Percentiles rank a stretch among this genome's conserved stretches.
Conservation (phyloP, 2,888 invertebrate species). For the Mythimna ferrago region DNA sequence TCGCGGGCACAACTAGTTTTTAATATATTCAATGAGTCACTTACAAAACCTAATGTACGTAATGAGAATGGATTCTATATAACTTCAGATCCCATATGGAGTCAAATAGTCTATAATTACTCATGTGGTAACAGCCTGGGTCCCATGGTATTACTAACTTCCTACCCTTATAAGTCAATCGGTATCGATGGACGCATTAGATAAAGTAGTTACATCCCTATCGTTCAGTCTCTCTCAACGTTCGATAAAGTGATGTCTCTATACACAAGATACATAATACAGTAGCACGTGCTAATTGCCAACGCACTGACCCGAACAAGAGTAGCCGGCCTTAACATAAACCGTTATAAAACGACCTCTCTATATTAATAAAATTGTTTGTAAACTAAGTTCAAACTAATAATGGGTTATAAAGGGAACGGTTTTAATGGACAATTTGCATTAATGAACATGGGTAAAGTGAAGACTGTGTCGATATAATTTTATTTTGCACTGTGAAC, state of each 20-base stretch:
- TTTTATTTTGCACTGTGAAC: background rate
- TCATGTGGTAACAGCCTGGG: background rate
- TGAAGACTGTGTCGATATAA: background rate
- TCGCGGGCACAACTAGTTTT: no score
- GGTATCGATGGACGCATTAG: slow-evolving; percentile 2
- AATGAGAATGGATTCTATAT: background rate
- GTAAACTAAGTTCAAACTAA: slow-evolving; percentile 36
- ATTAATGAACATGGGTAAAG: slow-evolving; percentile 1
- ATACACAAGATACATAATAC: slow-evolving; percentile 29
- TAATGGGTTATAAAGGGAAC: slow-evolving; percentile 45
- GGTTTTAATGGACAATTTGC: slow-evolving; percentile 21
- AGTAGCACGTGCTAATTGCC: slow-evolving; percentile 51
- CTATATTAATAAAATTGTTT: slow-evolving; percentile 41
- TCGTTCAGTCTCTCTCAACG: slow-evolving; percentile 1
- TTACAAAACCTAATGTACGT: background rate
- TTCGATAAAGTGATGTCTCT: slow-evolving; percentile 41
- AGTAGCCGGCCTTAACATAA: slow-evolving; percentile 13
- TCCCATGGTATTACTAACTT: background rate
- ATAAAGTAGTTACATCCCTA: slow-evolving; percentile 18
- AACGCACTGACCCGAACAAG: slow-evolving; percentile 43
- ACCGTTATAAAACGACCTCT: slow-evolving; percentile 39
- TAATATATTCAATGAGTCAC: no score
- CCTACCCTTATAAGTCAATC: slow-evolving; percentile 1
- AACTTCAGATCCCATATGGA: background rate
- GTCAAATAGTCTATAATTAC: background rate